phyloP scores from a whole-genome alignment of 2,888 invertebrate species.

The Boloria selene region DNA sequence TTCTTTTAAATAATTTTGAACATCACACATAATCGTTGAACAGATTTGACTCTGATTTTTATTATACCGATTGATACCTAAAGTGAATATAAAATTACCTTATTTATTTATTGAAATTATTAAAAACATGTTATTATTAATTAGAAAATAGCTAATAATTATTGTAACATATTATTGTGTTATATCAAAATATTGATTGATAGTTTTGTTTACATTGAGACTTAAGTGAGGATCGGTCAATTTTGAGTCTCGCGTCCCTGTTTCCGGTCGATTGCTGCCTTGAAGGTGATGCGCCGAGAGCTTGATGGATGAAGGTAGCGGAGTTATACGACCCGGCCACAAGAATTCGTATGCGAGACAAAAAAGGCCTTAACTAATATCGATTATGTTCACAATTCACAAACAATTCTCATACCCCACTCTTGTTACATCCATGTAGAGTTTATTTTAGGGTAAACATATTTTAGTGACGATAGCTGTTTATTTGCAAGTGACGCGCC shows the following conservation, averaged over 20 bases:
- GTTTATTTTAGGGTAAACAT: conserved; percentile 38
- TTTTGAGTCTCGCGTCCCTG: conserved; percentile 60
- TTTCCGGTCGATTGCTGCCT: conserved; percentile 74
- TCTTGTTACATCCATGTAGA: conserved; percentile 47
- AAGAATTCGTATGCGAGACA: conserved; percentile 62
- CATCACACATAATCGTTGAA: no score
- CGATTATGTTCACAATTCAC: neutral
- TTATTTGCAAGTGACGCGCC: conserved; percentile 36
- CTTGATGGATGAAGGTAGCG: conserved; percentile 78
- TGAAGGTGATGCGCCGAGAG: conserved; percentile 77
- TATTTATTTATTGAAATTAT: no score
- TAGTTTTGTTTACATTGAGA: conserved; percentile 43
- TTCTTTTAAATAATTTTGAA: neutral
- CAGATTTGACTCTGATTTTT: no score
- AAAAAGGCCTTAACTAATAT: conserved; percentile 44
- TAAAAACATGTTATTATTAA: no score
- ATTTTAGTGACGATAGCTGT: conserved; percentile 15
- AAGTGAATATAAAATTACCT: no score
- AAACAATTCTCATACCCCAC: conserved; percentile 30
- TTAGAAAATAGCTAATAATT: no score
- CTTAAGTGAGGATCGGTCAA: conserved; percentile 51
- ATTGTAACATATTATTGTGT: conserved; percentile 15
- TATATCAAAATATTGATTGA: conserved; percentile 44
- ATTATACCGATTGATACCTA: no score
- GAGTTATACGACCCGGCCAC: conserved; percentile 68